These are phyloP conservation scores for Suricata suricatta DNA, from an alignment of 2,113 vertebrate species.

Conservation along the genomic window DNA sequence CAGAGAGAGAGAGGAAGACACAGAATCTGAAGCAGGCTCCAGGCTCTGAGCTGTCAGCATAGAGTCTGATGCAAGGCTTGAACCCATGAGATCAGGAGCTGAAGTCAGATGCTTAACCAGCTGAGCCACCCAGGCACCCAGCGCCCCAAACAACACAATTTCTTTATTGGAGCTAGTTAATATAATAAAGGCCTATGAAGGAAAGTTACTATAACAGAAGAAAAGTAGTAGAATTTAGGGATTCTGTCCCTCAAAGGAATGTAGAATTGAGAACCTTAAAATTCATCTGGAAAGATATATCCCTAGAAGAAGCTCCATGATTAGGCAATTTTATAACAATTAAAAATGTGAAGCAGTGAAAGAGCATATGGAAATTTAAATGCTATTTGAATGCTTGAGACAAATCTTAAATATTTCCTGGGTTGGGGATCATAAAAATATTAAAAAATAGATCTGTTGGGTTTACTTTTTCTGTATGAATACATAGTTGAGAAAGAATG, in stretches of 20 bases:
- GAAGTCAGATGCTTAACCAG: too few species aligned
- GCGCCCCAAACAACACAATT: too few species aligned
- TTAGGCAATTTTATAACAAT: neutral
- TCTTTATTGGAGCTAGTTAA: slow-evolving; percentile 15
- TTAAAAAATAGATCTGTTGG: neutral
- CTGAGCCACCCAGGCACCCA: too few species aligned
- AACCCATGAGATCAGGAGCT: too few species aligned
- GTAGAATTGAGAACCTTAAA: neutral
- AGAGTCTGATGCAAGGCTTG: too few species aligned
- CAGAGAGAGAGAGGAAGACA: too few species aligned
- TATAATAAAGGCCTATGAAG: neutral
- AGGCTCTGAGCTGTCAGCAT: too few species aligned
- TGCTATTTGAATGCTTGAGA: neutral
- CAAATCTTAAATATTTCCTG: neutral
- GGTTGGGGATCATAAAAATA: neutral
- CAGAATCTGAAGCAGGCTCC: too few species aligned
- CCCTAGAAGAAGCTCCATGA: neutral
- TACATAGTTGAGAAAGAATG: slow-evolving; percentile 35
- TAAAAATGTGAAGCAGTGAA: neutral
- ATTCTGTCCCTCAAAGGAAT: neutral
- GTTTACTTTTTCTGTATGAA: slow-evolving; percentile 1
- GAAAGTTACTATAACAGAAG: neutral
- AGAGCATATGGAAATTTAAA: neutral
- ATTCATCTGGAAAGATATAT: neutral
- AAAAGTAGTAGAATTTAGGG: neutral